Evolutionary conservation across 2,888 invertebrate genomes (phyloP).

Genomic region (Lepidocyrtoides sp.): DNA sequence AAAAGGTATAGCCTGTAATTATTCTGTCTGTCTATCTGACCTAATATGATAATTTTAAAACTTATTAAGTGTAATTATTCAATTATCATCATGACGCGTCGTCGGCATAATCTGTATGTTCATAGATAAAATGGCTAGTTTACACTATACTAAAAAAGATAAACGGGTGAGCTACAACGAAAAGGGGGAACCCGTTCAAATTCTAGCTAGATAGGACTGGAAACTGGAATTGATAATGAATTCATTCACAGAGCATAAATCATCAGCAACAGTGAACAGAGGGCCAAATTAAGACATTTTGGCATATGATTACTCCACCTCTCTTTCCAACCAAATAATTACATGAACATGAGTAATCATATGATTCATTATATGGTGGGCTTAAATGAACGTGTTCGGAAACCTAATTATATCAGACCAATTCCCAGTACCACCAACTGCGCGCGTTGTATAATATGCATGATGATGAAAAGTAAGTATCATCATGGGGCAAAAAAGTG

Average conservation of each 20-base stretch:
- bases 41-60: too few species aligned
- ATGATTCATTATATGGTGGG: not conserved
- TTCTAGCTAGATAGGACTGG: too few species aligned
- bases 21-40: too few species aligned
- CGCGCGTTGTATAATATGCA: not conserved
- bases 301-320: slow-evolving; percentile 26
- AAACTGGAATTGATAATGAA: not conserved
- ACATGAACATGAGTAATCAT: slow-evolving; percentile 20
- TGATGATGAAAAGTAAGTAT: not conserved
- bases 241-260: slow-evolving; percentile 27
- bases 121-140: too few species aligned
- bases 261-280: not conserved
- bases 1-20: too few species aligned
- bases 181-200: too few species aligned
- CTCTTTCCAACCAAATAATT: slow-evolving; percentile 14
- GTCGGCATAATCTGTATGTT: too few species aligned
- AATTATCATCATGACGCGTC: not conserved
- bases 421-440: slow-evolving; percentile 41
- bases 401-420: slow-evolving; percentile 34
- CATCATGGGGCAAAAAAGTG: not conserved
- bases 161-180: too few species aligned
- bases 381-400: slow-evolving; percentile 17
- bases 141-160: too few species aligned
- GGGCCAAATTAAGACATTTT: slow-evolving; percentile 46
- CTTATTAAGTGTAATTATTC: too few species aligned